Evolutionary conservation across 2,888 invertebrate species (phyloP).

Genomic region (Eilema depressum): DNA sequence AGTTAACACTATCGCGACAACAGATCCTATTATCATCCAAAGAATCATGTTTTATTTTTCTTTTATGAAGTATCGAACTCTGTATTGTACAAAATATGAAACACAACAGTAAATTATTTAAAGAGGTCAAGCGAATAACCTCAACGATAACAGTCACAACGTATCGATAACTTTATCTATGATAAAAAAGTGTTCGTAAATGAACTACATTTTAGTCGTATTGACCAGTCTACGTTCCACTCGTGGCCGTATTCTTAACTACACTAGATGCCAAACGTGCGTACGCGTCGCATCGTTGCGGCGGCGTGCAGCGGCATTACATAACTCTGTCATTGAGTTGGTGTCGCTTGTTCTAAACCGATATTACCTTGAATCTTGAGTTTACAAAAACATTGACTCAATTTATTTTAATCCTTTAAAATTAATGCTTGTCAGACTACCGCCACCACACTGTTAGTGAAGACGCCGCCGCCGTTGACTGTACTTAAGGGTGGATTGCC

Average conservation of each 20-base stretch:
- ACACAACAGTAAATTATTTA: constrained; percentile 37
- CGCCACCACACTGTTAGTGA: too few relatives aligned
- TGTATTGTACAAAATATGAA: constrained; percentile 29
- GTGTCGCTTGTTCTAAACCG: constrained; percentile 54
- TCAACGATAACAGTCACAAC: constrained; percentile 38
- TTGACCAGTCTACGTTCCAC: constrained; percentile 40
- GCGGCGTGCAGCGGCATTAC: constrained; percentile 56
- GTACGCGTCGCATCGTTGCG: constrained; percentile 59
- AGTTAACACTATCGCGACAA: constrained; percentile 57
- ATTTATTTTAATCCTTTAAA: constrained; percentile 10
- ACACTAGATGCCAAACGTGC: constrained; percentile 64
- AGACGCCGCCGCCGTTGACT: too few relatives aligned
- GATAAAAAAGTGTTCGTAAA: constrained; percentile 46
- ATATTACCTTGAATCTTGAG: constrained; percentile 57
- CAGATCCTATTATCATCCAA: constrained; percentile 55
- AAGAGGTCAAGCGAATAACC: constrained; percentile 47
- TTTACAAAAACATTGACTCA: constrained; percentile 34
- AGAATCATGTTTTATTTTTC: constrained; percentile 57
- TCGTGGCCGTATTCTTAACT: constrained; percentile 56
- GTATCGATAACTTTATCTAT: constrained; percentile 56
- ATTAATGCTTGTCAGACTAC: background rate
- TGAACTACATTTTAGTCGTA: constrained; percentile 40
- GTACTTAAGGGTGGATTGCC: too few relatives aligned
- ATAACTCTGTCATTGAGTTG: constrained; percentile 65
- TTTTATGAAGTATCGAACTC: constrained; percentile 23